Conservation (phyloP, 2,797 vertebrate species). For the Columba guinea region DNA sequence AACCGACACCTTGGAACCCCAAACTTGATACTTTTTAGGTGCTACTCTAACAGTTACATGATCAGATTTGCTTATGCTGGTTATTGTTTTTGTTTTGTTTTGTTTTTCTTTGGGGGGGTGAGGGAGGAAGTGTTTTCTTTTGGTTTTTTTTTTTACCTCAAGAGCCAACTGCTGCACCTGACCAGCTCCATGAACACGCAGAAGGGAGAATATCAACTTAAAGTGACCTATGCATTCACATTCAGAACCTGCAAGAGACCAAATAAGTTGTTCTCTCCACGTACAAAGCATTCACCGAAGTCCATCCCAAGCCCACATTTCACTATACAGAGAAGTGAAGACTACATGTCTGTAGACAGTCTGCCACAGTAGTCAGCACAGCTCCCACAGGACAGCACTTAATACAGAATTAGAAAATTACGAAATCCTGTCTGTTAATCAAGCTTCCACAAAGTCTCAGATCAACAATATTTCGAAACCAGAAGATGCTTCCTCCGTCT, state of each 20-base stretch:
- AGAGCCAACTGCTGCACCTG: constrained; percentile 95
- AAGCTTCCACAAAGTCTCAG: neutral
- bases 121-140: neutral
- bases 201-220: constrained; percentile 96
- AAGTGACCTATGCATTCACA: constrained; percentile 98
- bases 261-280: neutral
- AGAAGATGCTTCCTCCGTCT: neutral
- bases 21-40: neutral
- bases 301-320: neutral
- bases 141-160: constrained; percentile 82
- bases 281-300: neutral
- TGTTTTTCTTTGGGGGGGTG: no score
- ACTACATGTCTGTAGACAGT: neutral
- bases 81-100: neutral
- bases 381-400: neutral
- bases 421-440: neutral
- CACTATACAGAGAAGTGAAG: neutral
- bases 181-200: constrained; percentile 96
- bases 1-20: neutral
- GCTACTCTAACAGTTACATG: neutral
- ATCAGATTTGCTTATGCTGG: neutral
- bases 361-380: neutral
- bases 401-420: neutral
- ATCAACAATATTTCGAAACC: neutral
- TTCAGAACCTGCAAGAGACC: constrained; percentile 87